These are phyloP conservation scores for Danaus chrysippus DNA, from an alignment of 2,888 invertebrate genomes.

Conservation along the genomic window DNA sequence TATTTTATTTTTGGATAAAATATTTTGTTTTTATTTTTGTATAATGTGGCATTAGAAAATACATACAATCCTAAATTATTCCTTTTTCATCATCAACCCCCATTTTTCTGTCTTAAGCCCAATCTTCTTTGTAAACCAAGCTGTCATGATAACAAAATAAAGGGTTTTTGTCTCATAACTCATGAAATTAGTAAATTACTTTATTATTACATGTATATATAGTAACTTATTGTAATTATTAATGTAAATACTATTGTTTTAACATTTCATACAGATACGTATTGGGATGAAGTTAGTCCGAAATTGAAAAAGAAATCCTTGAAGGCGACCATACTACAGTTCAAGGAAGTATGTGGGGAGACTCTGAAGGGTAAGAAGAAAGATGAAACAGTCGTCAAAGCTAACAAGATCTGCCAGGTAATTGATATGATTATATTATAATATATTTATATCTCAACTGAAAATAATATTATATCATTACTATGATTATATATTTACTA, in stretches of 20 bases:
- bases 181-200: not conserved
- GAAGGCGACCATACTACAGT: conserved; percentile 58
- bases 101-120: no score
- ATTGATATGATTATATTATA: not conserved
- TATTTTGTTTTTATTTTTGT: no score
- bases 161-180: not conserved
- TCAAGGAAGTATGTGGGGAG: conserved; percentile 63
- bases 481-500: no score
- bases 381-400: conserved; percentile 64
- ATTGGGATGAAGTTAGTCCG: conserved; percentile 59
- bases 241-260: not conserved
- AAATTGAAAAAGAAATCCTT: conserved; percentile 63
- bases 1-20: no score
- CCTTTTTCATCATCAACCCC: no score
- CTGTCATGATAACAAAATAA: not conserved
- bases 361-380: conserved; percentile 69
- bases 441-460: not conserved
- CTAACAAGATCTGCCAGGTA: conserved; percentile 73
- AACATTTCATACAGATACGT: conserved; percentile 47
- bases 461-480: no score
- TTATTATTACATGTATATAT: no score
- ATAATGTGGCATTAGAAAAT: no score
- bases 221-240: not conserved
- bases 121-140: no score
- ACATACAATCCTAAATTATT: no score